phyloP scores from a whole-genome alignment of 2,113 vertebrate genomes.

The Thunnus maccoyii region DNA sequence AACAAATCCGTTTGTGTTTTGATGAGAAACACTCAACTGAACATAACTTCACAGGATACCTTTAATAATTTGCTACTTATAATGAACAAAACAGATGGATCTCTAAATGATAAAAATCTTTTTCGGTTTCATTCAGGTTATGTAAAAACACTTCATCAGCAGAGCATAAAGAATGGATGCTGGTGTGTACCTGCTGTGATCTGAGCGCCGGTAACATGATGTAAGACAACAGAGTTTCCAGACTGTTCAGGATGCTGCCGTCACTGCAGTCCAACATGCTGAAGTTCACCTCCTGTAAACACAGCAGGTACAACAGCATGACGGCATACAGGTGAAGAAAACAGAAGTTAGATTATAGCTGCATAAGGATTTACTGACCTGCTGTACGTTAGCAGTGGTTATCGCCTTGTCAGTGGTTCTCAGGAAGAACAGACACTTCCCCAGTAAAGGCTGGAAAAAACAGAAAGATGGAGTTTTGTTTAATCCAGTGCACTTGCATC shows the following conservation, averaged over 20 bases:
- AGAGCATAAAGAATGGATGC: neutral
- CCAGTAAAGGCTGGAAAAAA: slow-evolving; percentile 79
- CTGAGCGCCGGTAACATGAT: slow-evolving; percentile 85
- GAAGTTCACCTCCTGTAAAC: slow-evolving; percentile 85
- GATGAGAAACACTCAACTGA: too few species aligned
- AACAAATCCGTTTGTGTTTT: too few species aligned
- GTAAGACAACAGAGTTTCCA: slow-evolving; percentile 85
- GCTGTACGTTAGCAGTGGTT: slow-evolving; percentile 84
- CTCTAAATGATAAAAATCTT: too few species aligned
- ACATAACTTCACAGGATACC: too few species aligned
- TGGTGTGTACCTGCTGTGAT: slow-evolving; percentile 84
- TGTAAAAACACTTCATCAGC: neutral
- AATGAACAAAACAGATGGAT: too few species aligned
- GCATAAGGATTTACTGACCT: slow-evolving; percentile 77
- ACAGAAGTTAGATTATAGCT: neutral
- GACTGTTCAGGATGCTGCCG: slow-evolving; percentile 80
- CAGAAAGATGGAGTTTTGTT: neutral
- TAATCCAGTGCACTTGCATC: neutral
- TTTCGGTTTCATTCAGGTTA: neutral
- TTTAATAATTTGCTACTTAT: too few species aligned
- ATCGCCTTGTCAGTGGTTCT: slow-evolving; percentile 83
- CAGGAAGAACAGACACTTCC: slow-evolving; percentile 88
- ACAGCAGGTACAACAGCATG: neutral
- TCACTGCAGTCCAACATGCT: slow-evolving; percentile 81
- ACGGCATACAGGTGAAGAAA: neutral